Conservation (phyloP, 2,113 vertebrate genomes). For the Bujurquina vittata region DNA sequence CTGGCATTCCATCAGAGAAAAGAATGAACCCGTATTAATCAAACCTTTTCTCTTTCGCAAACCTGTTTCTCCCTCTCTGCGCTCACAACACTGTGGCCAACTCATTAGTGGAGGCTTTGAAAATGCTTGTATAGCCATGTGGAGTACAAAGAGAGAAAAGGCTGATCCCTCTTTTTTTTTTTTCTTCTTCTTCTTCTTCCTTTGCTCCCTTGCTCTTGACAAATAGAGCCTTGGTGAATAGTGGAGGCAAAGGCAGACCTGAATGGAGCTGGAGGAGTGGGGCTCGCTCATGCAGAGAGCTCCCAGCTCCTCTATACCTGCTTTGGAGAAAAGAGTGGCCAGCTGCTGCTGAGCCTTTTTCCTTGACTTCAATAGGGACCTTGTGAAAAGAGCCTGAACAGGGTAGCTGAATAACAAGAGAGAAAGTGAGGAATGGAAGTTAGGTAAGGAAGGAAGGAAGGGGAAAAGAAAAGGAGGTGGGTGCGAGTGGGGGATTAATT, state of each 20-base stretch:
- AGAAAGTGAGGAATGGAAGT: constrained; percentile 68
- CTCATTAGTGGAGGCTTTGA: constrained; percentile 74
- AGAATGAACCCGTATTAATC: constrained; percentile 70
- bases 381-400: constrained; percentile 74
- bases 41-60: constrained; percentile 67
- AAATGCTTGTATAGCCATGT: constrained; percentile 67
- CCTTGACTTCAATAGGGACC: constrained; percentile 76
- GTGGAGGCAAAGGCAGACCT: constrained; percentile 59
- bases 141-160: constrained; percentile 73
- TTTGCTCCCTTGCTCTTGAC: constrained; percentile 66
- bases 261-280: constrained; percentile 70
- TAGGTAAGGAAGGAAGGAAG: constrained; percentile 38
- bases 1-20: constrained; percentile 55
- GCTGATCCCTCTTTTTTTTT: constrained; percentile 64
- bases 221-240: constrained; percentile 75
- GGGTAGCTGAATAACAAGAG: constrained; percentile 61
- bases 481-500: constrained; percentile 10
- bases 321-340: constrained; percentile 73
- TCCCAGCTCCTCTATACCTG: constrained; percentile 74
- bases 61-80: constrained; percentile 56
- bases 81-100: constrained; percentile 47
- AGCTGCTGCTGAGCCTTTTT: constrained; percentile 77
- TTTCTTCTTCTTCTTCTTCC: background rate
- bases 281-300: constrained; percentile 77
- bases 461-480: background rate